These are phyloP conservation scores for Calephelis perditalis DNA, from an alignment of 2,888 invertebrate species.

Conservation along the genomic window DNA sequence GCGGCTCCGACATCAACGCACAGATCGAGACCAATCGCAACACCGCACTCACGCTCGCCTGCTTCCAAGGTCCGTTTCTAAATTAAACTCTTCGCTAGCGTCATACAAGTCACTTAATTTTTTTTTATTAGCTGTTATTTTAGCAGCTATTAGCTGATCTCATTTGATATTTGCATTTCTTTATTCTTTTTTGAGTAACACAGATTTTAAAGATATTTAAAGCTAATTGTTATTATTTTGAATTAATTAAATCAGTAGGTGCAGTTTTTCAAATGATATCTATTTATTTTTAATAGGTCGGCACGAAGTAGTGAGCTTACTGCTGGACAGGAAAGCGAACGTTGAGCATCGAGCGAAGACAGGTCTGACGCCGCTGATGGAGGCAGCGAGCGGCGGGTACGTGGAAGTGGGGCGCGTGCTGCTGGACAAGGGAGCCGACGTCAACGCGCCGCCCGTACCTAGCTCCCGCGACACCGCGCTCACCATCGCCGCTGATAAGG, in stretches of 20 bases:
- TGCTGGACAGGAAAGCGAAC: conserved; percentile 97
- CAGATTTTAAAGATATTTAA: too few species aligned
- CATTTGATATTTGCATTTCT: too few species aligned
- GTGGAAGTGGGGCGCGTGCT: conserved; percentile 98
- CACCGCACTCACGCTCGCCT: conserved; percentile 98
- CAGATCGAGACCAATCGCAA: conserved; percentile 99
- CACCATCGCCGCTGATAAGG: conserved; percentile 99
- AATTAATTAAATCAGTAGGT: too few species aligned
- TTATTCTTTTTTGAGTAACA: too few species aligned
- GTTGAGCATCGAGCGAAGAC: conserved; percentile 99
- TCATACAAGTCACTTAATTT: too few species aligned
- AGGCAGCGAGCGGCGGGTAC: conserved; percentile 99
- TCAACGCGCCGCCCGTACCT: conserved; percentile 98
- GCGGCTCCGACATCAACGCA: conserved; percentile 99
- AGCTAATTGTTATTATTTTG: too few species aligned
- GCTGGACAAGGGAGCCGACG: conserved; percentile 97
- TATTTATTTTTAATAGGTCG: conserved; percentile 62
- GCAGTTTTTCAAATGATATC: not conserved
- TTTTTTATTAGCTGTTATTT: too few species aligned
- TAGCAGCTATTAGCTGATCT: too few species aligned
- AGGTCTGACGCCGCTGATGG: conserved; percentile 98
- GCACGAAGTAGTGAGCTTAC: conserved; percentile 97
- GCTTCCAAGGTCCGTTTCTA: conserved; percentile 90
- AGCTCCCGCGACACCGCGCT: conserved; percentile 98
- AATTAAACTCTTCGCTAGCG: too few species aligned